Evolutionary conservation across 92 coral and sea anemone genomes (phyloP), one percentile per base, ranked within the genome.

Genomic region (Blastomussa wellsi): DNA sequence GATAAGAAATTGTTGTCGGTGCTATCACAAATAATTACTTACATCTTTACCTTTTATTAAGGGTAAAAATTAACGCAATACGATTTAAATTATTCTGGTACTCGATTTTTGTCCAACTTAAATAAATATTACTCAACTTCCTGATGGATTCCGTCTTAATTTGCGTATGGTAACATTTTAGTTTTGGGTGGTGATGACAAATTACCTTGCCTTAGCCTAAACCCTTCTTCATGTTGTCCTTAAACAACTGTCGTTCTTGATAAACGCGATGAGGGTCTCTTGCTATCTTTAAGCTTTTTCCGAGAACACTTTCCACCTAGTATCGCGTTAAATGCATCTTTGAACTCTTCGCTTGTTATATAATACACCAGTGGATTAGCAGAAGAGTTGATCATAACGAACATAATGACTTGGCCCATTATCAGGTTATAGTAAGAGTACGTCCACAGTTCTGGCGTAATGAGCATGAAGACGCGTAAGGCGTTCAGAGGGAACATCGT

Each of bases 361-460:
- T 90, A 91, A 87, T 93, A 93, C 66, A 93, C 90, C 20, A 93
- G 76, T 0, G 97, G 97, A 64, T 93, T 92, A 37, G 89, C 86
- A 0, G 97, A 88, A 0, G 97, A 93, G 57, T 93, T 93, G 62
- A 89, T 39, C 10, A 93, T 86, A 20, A 93, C 90, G 41, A 88
- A 90, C 35, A 91, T 29, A 47, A 82, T 84, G 32, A 94, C 77
- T 7, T 89, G 87, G 67, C 89, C 88, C 8, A 93, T 71, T 15
- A 82, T 48, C 41, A 89, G 59, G 81, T 84, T 70, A 64, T 80
- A 91, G 71, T 84, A 93, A 51, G 86, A 60, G 82, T 85, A 47
- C 33, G 13, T 9, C 38, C 13, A 41, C 74, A 91, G 39, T n/a
- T 62, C 44, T 3, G 85, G 81, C 41, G 62, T 66, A 39, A 91